Evolutionary conservation across 2,113 vertebrate genomes (phyloP).

Genomic region (Picathartes gymnocephalus): DNA sequence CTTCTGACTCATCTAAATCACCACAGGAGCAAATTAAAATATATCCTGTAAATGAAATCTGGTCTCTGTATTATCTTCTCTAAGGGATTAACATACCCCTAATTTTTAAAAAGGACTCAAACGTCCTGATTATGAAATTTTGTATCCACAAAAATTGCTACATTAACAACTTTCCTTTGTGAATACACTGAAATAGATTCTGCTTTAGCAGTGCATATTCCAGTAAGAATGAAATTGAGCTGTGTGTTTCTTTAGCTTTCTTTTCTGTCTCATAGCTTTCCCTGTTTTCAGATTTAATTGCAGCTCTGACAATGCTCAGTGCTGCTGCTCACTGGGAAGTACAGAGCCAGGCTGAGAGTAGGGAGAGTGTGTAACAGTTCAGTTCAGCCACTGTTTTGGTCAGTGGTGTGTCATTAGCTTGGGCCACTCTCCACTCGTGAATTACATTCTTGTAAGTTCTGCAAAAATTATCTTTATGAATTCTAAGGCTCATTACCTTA

Average conservation of each 20-base stretch:
- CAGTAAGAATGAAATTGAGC: not conserved
- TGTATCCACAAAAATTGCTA: not conserved
- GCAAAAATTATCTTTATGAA: not conserved
- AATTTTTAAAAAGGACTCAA: not conserved
- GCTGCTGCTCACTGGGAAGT: not conserved
- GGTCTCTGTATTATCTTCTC: not conserved
- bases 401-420: not conserved
- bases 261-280: not conserved
- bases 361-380: rapidly evolving
- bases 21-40: slow-evolving; percentile 9
- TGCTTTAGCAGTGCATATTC: not conserved
- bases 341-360: not conserved
- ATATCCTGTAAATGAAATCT: not conserved
- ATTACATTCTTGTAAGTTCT: not conserved
- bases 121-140: not conserved
- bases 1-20: not conserved
- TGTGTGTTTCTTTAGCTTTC: not conserved
- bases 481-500: not conserved
- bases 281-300: not conserved
- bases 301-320: not conserved
- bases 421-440: not conserved
- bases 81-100: not conserved
- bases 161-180: not conserved
- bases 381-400: not conserved
- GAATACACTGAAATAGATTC: not conserved